Evolutionary conservation across 2,797 vertebrate genomes (phyloP).

Genomic region (Amazonetta brasiliensis): DNA sequence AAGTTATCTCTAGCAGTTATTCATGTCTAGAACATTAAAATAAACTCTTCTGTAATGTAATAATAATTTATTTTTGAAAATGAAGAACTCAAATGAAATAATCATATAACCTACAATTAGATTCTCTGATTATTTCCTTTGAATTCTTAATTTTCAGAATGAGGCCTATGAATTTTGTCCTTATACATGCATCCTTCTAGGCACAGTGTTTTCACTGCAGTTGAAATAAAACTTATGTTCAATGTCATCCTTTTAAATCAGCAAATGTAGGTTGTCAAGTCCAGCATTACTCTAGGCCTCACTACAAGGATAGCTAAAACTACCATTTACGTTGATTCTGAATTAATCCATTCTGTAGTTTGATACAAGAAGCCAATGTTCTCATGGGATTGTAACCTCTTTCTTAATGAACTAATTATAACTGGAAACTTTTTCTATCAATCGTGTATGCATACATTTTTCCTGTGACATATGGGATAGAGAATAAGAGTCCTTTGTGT

Average conservation of each 20-base stretch:
- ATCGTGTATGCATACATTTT: not conserved
- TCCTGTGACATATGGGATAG: not conserved
- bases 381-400: not conserved
- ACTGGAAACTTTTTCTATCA: not conserved
- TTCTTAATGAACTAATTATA: not conserved
- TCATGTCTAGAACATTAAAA: not conserved
- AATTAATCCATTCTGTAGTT: not conserved
- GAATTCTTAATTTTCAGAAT: not conserved
- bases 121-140: not conserved
- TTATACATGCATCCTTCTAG: not conserved
- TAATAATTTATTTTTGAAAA: not conserved
- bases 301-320: not conserved
- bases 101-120: too few species aligned
- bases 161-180: not conserved
- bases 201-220: not conserved
- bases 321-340: not conserved
- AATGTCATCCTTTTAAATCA: not conserved
- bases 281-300: not conserved
- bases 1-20: not conserved
- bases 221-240: not conserved
- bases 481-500: not conserved
- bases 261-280: not conserved
- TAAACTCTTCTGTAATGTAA: not conserved
- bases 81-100: not conserved
- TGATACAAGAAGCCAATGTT: not conserved